A percentile compares a stretch with the other conserved stretches of the same genome.
These are phyloP conservation scores for Thalpophila matura DNA, from an alignment of 2,888 invertebrate species.

Conservation along the genomic window DNA sequence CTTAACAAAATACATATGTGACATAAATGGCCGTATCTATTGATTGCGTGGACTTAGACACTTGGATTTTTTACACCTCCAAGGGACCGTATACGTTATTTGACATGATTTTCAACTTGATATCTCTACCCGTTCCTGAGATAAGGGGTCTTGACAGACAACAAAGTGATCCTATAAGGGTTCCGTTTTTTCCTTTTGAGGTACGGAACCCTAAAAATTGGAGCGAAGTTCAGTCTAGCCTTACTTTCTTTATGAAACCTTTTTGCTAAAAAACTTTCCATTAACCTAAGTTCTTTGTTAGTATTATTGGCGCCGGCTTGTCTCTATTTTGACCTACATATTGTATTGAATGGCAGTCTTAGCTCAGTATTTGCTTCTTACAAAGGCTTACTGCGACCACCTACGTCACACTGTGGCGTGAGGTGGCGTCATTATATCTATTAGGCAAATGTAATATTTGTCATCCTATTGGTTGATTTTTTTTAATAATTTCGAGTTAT, in stretches of 20 bases:
- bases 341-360: constrained; percentile 43
- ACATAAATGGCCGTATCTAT: too few relatives aligned
- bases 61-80: too few relatives aligned
- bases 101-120: too few relatives aligned
- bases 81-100: too few relatives aligned
- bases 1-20: too few relatives aligned
- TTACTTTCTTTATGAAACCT: constrained; percentile 32
- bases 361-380: constrained; percentile 15
- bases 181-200: too few relatives aligned
- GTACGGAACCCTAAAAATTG: background rate
- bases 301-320: constrained; percentile 44
- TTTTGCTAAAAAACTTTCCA: constrained; percentile 24
- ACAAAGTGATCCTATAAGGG: too few relatives aligned
- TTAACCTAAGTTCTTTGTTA: constrained; percentile 29
- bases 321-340: constrained; percentile 59
- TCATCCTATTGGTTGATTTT: background rate
- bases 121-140: too few relatives aligned
- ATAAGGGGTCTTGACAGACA: too few relatives aligned
- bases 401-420: constrained; percentile 25
- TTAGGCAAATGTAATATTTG: constrained; percentile 16
- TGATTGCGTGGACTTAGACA: too few relatives aligned
- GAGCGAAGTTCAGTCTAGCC: background rate
- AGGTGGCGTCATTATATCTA: constrained; percentile 21
- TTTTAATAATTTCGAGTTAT: background rate
- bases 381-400: constrained; percentile 21